phyloP scores from a whole-genome alignment of 37 sponge, comb jelly and placozoan genomes.

The Chondrosia reniformis region DNA sequence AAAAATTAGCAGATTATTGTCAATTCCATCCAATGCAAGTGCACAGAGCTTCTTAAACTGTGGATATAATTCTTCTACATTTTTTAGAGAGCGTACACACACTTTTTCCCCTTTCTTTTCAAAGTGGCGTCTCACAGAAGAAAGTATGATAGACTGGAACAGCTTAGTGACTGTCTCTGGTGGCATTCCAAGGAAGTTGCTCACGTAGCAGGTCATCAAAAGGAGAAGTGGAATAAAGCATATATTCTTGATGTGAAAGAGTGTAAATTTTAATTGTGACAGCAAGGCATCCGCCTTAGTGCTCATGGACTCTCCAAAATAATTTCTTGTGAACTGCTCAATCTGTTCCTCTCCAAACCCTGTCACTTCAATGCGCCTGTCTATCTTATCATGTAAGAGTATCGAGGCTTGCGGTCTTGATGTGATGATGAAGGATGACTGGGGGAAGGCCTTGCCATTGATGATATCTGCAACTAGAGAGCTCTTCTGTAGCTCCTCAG shows the following conservation, averaged over 20 bases:
- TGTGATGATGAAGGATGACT: too few species aligned
- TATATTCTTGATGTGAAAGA: background rate
- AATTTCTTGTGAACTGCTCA: background rate
- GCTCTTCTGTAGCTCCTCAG: background rate
- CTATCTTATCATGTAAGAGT: background rate
- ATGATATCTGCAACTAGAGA: too few species aligned
- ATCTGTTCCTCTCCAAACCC: background rate
- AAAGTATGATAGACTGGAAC: background rate
- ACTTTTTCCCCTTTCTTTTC: too few species aligned
- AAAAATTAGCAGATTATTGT: background rate
- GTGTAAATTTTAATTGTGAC: too few species aligned
- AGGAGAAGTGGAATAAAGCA: background rate
- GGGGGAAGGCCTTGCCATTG: too few species aligned
- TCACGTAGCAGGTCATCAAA: background rate
- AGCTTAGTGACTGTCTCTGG: background rate
- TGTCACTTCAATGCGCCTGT: background rate
- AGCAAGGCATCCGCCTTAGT: background rate
- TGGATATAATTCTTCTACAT: too few species aligned
- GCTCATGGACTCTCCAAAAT: background rate
- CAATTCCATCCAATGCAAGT: background rate
- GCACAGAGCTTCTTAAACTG: background rate
- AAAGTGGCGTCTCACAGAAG: background rate
- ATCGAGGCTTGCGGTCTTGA: background rate
- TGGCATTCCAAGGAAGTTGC: background rate
- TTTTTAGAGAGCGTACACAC: too few species aligned